Percentiles rank a stretch among this genome's conserved stretches.
Conservation (phyloP, 2,888 invertebrate species). For the Cyrtodaria siliqua region DNA sequence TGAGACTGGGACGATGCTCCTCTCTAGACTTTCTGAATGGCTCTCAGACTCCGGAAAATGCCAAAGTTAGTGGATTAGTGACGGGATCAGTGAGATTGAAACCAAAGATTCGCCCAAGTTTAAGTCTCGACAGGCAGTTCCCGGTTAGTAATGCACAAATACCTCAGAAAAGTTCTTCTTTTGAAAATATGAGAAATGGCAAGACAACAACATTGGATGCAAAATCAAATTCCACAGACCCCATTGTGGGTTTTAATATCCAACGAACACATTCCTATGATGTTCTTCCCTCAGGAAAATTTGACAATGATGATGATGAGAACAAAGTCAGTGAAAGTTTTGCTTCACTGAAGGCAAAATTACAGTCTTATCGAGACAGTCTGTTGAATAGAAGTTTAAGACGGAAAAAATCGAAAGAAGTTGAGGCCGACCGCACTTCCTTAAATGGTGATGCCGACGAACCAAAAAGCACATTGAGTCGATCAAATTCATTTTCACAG, state of each 20-base stretch:
- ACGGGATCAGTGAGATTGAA: conserved; percentile 57
- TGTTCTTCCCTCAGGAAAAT: conserved; percentile 48
- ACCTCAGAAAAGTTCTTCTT: conserved; percentile 31
- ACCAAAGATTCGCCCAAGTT: conserved; percentile 45
- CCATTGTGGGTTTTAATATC: conserved; percentile 12
- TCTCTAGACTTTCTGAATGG: conserved; percentile 56
- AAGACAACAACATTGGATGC: not conserved
- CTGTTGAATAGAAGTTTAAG: conserved; percentile 65
- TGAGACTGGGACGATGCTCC: conserved; percentile 57
- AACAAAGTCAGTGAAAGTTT: conserved; percentile 60
- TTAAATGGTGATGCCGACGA: conserved; percentile 42
- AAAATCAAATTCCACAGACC: conserved; percentile 5
- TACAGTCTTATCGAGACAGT: conserved; percentile 79
- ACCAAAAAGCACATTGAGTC: conserved; percentile 61
- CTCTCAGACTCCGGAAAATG: conserved; percentile 21
- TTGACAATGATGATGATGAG: conserved; percentile 42
- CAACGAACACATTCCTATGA: conserved; percentile 70
- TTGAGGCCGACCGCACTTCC: conserved; percentile 40
- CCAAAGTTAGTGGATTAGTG: conserved; percentile 48
- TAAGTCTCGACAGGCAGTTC: conserved; percentile 45
- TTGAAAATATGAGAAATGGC: conserved; percentile 20
- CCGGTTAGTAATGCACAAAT: conserved; percentile 29
- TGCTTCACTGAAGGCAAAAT: conserved; percentile 79
- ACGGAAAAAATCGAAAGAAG: conserved; percentile 49
- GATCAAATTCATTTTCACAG: conserved; percentile 72